These are phyloP conservation scores for Gastrophryne carolinensis DNA, from an alignment of 2,797 vertebrate genomes.

Conservation along the genomic window DNA sequence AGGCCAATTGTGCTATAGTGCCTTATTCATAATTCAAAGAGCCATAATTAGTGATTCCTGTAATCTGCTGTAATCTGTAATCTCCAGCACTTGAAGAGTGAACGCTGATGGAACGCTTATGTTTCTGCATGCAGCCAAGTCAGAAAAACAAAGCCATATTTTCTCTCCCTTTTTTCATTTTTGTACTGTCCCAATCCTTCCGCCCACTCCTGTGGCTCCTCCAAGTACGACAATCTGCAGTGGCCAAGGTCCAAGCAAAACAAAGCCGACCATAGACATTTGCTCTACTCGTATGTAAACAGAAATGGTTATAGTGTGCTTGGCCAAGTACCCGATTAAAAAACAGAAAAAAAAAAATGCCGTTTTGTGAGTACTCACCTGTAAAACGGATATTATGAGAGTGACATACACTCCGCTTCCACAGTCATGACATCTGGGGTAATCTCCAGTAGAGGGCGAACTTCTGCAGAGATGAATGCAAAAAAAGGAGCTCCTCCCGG, in stretches of 20 bases:
- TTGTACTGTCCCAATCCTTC: slow-evolving; percentile 41
- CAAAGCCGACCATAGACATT: slow-evolving; percentile 50
- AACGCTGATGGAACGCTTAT: slow-evolving; percentile 26
- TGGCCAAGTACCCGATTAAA: background rate
- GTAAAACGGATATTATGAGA: no score
- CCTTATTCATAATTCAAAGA: no score
- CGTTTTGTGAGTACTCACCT: no score
- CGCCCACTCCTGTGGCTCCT: slow-evolving; percentile 29
- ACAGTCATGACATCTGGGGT: no score
- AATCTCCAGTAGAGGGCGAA: no score
- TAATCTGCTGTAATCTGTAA: no score
- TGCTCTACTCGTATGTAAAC: slow-evolving; percentile 26
- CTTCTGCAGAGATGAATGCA: no score
- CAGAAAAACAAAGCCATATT: slow-evolving; percentile 33
- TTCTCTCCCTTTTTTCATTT: slow-evolving; percentile 17
- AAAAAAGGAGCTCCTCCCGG: no score
- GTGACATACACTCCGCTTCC: no score
- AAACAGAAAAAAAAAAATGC: no score
- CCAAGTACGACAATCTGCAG: slow-evolving; percentile 56
- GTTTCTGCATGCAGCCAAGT: background rate
- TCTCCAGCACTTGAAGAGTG: slow-evolving; percentile 23
- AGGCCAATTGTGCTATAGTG: no score
- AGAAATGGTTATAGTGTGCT: slow-evolving; percentile 17
- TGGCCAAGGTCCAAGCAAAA: slow-evolving; percentile 54
- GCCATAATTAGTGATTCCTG: no score